These are phyloP conservation scores for Parnassius orleans DNA, from an alignment of 2,888 invertebrate species.

Conservation along the genomic window DNA sequence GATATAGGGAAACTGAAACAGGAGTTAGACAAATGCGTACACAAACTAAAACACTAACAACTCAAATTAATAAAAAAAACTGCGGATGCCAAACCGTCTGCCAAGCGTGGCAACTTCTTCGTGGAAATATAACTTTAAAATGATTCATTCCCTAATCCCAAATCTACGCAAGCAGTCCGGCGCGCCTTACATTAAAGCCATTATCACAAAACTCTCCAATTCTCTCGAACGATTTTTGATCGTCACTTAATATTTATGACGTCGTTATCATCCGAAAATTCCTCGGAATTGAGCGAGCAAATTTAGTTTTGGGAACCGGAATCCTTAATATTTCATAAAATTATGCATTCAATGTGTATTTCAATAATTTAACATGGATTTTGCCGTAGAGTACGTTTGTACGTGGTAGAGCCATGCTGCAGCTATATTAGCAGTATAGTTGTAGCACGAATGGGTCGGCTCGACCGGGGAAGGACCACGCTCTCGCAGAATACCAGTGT, in stretches of 20 bases:
- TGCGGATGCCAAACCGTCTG: too few species aligned
- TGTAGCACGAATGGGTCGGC: too few species aligned
- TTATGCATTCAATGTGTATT: constrained; percentile 23
- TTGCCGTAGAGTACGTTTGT: too few species aligned
- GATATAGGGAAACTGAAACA: too few species aligned
- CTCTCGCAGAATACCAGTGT: too few species aligned
- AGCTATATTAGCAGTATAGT: too few species aligned
- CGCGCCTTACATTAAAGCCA: neutral
- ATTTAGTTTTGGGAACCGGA: constrained; percentile 18
- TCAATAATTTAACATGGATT: constrained; percentile 7
- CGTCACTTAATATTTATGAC: constrained; percentile 27
- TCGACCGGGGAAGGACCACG: too few species aligned
- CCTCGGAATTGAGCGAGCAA: constrained; percentile 4
- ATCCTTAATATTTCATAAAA: constrained; percentile 16
- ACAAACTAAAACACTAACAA: too few species aligned
- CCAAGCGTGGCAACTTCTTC: too few species aligned
- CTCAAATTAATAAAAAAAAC: too few species aligned
- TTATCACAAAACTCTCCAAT: constrained; percentile 18
- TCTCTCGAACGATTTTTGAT: constrained; percentile 15
- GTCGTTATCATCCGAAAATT: constrained; percentile 18
- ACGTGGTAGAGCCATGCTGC: too few species aligned
- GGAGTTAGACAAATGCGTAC: too few species aligned
- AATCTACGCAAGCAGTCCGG: neutral
- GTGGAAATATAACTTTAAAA: neutral
- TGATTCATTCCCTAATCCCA: neutral